phyloP scores from a whole-genome alignment of 2,797 vertebrate genomes.

The Euthynnus affinis region DNA sequence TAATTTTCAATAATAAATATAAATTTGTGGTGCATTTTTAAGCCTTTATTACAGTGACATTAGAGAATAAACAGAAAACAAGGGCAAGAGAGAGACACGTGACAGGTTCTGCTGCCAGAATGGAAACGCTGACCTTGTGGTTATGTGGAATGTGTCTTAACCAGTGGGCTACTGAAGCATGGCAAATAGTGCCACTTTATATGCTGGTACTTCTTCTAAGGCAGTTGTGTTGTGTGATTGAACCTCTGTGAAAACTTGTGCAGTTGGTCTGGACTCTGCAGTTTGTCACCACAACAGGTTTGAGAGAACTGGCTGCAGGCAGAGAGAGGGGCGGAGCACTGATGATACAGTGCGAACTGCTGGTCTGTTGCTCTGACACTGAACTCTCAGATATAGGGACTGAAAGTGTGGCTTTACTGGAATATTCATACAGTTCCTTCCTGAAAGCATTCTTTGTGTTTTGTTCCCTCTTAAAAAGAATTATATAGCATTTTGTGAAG shows the following conservation, averaged over 20 bases:
- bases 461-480: slow-evolving; percentile 89
- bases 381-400: slow-evolving; percentile 6
- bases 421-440: slow-evolving; percentile 88
- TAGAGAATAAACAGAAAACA: no score
- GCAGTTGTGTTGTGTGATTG: background rate
- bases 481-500: slow-evolving; percentile 92
- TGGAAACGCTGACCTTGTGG: no score
- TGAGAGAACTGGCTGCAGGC: background rate
- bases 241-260: background rate
- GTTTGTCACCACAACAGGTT: background rate
- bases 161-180: no score
- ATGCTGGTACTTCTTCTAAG: slow-evolving; percentile 63
- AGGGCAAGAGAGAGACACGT: no score
- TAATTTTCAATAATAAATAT: no score
- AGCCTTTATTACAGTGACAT: no score
- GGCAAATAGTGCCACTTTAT: slow-evolving; percentile 13
- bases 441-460: slow-evolving; percentile 92
- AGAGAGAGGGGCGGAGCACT: slow-evolving; percentile 5
- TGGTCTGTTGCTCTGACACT: slow-evolving; percentile 5
- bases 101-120: no score
- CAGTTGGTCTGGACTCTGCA: background rate
- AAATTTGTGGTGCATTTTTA: no score
- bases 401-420: slow-evolving; percentile 73
- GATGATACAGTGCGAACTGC: background rate
- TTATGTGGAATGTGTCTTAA: no score